These are phyloP conservation scores for Leptinotarsa juncta DNA, from an alignment of 2,888 invertebrate genomes.

Conservation along the genomic window DNA sequence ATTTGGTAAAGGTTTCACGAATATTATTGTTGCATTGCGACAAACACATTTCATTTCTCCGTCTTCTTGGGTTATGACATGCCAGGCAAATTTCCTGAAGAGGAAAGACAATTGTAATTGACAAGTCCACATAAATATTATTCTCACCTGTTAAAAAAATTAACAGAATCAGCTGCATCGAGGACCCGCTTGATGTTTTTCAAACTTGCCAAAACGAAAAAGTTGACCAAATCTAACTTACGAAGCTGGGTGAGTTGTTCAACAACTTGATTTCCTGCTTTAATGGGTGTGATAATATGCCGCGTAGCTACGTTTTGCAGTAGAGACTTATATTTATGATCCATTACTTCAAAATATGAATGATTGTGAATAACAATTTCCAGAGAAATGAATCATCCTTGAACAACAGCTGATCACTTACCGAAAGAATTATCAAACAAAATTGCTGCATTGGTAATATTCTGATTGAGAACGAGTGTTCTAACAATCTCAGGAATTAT, in stretches of 20 bases:
- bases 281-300: constrained; percentile 85
- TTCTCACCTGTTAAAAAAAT: constrained; percentile 73
- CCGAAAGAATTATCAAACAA: constrained; percentile 90
- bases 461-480: constrained; percentile 83
- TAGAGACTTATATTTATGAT: constrained; percentile 92
- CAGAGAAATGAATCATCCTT: too few relatives aligned
- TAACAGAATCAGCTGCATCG: constrained; percentile 75
- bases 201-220: constrained; percentile 84
- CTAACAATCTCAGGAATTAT: constrained; percentile 85
- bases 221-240: constrained; percentile 89
- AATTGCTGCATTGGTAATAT: constrained; percentile 92
- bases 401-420: constrained; percentile 56
- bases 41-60: constrained; percentile 81
- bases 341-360: constrained; percentile 77
- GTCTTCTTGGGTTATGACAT: constrained; percentile 84
- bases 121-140: neutral
- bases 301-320: constrained; percentile 90
- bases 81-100: constrained; percentile 74
- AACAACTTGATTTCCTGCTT: constrained; percentile 67
- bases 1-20: constrained; percentile 78
- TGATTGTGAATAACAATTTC: constrained; percentile 6
- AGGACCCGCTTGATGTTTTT: constrained; percentile 72
- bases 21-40: constrained; percentile 81
- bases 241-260: constrained; percentile 79
- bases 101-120: neutral